A percentile compares a stretch with the other conserved stretches of the same genome.
Evolutionary conservation across 1,140 invertebrate genomes (phyloP).

Genomic region (Aphelenchoides besseyi): DNA sequence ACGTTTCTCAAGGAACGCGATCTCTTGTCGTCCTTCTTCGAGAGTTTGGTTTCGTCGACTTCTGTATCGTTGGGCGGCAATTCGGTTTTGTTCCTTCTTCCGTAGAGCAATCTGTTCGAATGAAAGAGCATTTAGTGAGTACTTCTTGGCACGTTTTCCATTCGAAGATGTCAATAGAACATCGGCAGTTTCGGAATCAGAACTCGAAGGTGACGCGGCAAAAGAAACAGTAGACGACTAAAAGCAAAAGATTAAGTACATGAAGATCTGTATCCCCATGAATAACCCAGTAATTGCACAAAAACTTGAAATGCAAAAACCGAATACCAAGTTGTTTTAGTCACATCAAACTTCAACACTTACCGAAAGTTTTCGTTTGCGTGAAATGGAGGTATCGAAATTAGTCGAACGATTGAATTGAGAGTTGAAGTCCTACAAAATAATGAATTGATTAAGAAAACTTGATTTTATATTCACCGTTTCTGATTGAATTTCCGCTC

Average conservation of each 20-base stretch:
- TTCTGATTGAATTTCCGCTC: constrained; percentile 36
- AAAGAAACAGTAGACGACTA: neutral
- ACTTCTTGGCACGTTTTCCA: constrained; percentile 51
- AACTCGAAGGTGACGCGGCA: constrained; percentile 17
- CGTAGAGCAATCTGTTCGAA: constrained; percentile 45
- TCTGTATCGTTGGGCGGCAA: constrained; percentile 55
- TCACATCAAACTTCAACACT: constrained; percentile 11
- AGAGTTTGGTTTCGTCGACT: constrained; percentile 31
- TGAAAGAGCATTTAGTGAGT: constrained; percentile 38
- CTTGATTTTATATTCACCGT: constrained; percentile 19
- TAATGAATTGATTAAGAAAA: constrained; percentile 3
- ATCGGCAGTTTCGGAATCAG: neutral
- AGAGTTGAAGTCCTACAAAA: constrained; percentile 9
- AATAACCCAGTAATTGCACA: too few species aligned
- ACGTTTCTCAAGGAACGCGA: constrained; percentile 31
- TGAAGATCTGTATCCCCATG: too few species aligned
- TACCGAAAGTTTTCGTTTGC: neutral
- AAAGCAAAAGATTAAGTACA: neutral
- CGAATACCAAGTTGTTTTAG: neutral
- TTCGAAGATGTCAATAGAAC: neutral
- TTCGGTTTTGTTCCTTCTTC: constrained; percentile 58
- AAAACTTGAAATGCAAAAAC: too few species aligned
- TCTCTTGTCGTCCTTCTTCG: constrained; percentile 32
- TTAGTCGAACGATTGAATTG: neutral
- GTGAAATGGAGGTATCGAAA: neutral